These are phyloP conservation scores for Forficula auricularia DNA, from an alignment of 1,140 invertebrate species.

Conservation along the genomic window DNA sequence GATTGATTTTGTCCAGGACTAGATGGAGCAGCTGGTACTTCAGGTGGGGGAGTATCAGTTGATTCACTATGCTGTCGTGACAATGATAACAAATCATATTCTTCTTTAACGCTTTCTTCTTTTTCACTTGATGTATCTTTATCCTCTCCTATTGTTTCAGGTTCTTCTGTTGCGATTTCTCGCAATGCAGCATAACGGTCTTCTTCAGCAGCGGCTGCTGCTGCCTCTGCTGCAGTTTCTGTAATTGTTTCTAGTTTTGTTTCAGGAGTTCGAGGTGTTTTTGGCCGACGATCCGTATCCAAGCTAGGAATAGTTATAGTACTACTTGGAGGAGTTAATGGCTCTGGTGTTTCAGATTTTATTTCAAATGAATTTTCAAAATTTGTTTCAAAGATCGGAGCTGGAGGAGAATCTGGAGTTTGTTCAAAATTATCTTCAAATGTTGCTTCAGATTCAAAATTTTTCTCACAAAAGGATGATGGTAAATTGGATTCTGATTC, in stretches of 20 bases:
- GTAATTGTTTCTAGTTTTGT: background rate
- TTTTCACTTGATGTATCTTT: slow-evolving; percentile 11
- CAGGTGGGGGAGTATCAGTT: slow-evolving; percentile 18
- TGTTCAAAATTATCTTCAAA: too few relatives aligned
- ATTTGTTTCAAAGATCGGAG: too few relatives aligned
- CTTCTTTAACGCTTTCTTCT: slow-evolving; percentile 15
- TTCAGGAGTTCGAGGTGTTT: too few relatives aligned
- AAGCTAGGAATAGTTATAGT: too few relatives aligned
- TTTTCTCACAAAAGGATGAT: too few relatives aligned
- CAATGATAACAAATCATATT: slow-evolving; percentile 15
- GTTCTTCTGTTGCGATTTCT: slow-evolving; percentile 41
- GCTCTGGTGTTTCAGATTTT: too few relatives aligned
- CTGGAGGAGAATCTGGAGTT: too few relatives aligned
- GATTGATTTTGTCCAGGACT: background rate
- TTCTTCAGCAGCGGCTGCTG: slow-evolving; percentile 10
- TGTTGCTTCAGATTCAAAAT: too few relatives aligned
- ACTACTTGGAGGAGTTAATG: too few relatives aligned
- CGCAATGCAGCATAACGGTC: slow-evolving; percentile 52
- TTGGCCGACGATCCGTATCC: too few relatives aligned
- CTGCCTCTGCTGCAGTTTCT: background rate
- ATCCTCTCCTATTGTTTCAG: slow-evolving; percentile 29
- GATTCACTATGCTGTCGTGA: slow-evolving; percentile 18
- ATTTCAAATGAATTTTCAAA: too few relatives aligned
- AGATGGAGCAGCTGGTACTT: slow-evolving; percentile 4
- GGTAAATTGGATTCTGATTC: too few relatives aligned